phyloP scores from a whole-genome alignment of 2,888 invertebrate genomes.

The Lordiphosa fenestrarum region DNA sequence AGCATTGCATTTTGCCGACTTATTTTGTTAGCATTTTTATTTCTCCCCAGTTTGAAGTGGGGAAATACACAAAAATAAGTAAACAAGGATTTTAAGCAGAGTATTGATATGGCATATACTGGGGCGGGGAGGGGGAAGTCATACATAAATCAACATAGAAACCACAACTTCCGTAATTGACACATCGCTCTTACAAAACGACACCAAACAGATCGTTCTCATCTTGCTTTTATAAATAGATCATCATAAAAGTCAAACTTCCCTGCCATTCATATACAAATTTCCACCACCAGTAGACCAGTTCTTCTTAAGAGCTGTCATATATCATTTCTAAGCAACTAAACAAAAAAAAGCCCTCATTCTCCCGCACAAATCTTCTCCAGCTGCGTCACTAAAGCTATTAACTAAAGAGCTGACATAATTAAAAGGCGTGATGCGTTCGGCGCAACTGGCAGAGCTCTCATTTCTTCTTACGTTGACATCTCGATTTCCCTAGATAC shows the following conservation, averaged over 20 bases:
- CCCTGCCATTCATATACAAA: slow-evolving; percentile 62
- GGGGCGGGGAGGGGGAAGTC: too few relatives aligned
- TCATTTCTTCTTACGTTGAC: slow-evolving; percentile 64
- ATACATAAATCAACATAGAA: neutral
- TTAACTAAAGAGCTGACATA: slow-evolving; percentile 72
- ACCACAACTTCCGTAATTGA: slow-evolving; percentile 8
- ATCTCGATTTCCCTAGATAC: slow-evolving; percentile 61
- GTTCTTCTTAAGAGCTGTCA: slow-evolving; percentile 22
- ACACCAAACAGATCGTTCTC: slow-evolving; percentile 15
- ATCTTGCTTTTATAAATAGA: slow-evolving; percentile 55
- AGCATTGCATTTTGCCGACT: slow-evolving; percentile 15
- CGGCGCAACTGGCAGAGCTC: slow-evolving; percentile 58
- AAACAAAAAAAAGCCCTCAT: slow-evolving; percentile 1
- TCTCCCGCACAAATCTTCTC: slow-evolving; percentile 35
- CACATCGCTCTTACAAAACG: neutral
- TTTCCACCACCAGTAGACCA: slow-evolving; percentile 9
- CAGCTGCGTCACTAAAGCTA: slow-evolving; percentile 70
- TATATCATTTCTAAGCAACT: slow-evolving; percentile 18
- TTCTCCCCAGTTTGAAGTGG: slow-evolving; percentile 19
- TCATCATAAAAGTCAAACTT: slow-evolving; percentile 67
- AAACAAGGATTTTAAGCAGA: slow-evolving; percentile 6
- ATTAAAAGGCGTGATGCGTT: slow-evolving; percentile 66
- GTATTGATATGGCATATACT: slow-evolving; percentile 4
- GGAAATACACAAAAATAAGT: slow-evolving; percentile 27
- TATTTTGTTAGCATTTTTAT: slow-evolving; percentile 33